phyloP scores from a whole-genome alignment of 2,888 invertebrate species.

The Erebia epiphron region DNA sequence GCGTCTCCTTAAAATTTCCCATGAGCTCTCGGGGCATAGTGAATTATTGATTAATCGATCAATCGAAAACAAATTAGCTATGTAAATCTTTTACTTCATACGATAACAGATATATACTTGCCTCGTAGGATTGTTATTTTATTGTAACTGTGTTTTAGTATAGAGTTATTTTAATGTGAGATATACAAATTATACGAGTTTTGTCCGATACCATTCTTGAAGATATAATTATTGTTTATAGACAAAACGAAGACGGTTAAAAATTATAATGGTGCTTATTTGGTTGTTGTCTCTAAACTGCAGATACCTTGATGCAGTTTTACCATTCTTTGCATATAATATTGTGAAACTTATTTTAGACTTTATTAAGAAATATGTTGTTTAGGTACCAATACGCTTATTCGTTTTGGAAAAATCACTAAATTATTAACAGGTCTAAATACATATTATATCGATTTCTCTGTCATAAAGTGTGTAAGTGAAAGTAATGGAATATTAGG shows the following conservation, averaged over 20 bases:
- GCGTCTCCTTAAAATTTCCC: no score
- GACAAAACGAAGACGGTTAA: not conserved
- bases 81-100: constrained; percentile 13
- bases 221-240: constrained; percentile 17
- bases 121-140: constrained; percentile 33
- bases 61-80: constrained; percentile 7
- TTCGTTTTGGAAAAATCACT: not conserved
- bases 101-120: constrained; percentile 39
- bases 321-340: no score
- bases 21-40: no score
- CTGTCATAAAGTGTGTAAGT: no score
- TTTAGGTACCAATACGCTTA: not conserved
- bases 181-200: constrained; percentile 23
- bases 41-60: not conserved
- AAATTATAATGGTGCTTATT: not conserved
- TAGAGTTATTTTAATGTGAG: constrained; percentile 28
- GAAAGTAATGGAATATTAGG: no score
- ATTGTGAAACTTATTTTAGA: no score
- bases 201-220: constrained; percentile 31
- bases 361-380: not conserved
- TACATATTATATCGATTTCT: no score
- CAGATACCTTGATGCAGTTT: not conserved
- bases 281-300: not conserved
- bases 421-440: not conserved
- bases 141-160: constrained; percentile 41